Evolutionary conservation across 2,888 invertebrate genomes (phyloP).

Genomic region (Eilema griseolum): DNA sequence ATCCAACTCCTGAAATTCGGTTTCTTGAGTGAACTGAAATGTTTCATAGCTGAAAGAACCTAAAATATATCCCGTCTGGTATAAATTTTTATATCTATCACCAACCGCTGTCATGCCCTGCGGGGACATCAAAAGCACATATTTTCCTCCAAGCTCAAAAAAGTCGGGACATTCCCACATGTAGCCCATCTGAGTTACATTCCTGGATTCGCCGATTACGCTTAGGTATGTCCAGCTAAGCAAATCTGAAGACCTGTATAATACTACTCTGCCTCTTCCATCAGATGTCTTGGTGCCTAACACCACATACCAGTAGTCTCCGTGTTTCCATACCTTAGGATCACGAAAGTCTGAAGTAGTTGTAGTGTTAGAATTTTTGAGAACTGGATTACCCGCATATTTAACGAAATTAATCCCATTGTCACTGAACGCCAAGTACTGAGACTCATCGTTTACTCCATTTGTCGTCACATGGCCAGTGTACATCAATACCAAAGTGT

Average conservation of each 20-base stretch:
- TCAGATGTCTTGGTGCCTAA: slow-evolving; percentile 75
- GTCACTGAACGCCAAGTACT: slow-evolving; percentile 75
- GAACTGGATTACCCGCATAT: slow-evolving; percentile 76
- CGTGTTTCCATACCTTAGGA: slow-evolving; percentile 81
- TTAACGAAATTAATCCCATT: slow-evolving; percentile 78
- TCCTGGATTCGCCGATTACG: slow-evolving; percentile 73
- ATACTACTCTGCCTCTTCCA: slow-evolving; percentile 69
- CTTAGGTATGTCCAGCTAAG: slow-evolving; percentile 73
- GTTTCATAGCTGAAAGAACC: slow-evolving; percentile 79
- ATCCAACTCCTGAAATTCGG: slow-evolving; percentile 77
- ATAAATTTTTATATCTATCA: slow-evolving; percentile 75
- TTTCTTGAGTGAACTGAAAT: slow-evolving; percentile 70
- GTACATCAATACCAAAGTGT: slow-evolving; percentile 73
- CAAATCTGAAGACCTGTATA: slow-evolving; percentile 78
- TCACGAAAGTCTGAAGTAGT: slow-evolving; percentile 82
- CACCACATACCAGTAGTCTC: slow-evolving; percentile 76
- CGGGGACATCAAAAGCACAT: slow-evolving; percentile 78
- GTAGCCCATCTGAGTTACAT: slow-evolving; percentile 65
- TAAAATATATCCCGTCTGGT: slow-evolving; percentile 79
- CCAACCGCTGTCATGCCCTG: slow-evolving; percentile 76
- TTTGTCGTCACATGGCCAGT: slow-evolving; percentile 65
- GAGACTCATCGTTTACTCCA: slow-evolving; percentile 67
- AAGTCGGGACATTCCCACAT: slow-evolving; percentile 87
- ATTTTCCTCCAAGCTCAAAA: slow-evolving; percentile 78
- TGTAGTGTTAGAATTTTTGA: slow-evolving; percentile 60